Evolutionary conservation across 2,113 vertebrate species (phyloP).

Genomic region (Gavialis gangeticus): DNA sequence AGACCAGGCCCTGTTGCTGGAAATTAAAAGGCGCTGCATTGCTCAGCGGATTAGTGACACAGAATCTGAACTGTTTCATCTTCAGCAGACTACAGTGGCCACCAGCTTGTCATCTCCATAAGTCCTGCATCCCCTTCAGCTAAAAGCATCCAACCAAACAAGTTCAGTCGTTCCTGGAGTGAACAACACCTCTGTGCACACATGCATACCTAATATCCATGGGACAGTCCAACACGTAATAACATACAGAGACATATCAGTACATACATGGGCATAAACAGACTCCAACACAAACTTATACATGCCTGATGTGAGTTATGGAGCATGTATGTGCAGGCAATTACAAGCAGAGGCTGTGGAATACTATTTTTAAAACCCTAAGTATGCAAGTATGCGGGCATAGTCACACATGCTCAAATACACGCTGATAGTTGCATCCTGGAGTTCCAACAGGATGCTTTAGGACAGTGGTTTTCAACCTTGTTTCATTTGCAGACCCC

Average conservation of each 20-base stretch:
- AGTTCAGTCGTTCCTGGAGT: not conserved
- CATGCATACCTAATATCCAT: not conserved
- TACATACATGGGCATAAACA: not conserved
- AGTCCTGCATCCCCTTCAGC: not conserved
- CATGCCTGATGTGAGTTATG: not conserved
- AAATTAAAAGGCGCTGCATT: slow-evolving; percentile 52
- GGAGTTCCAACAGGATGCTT: not conserved
- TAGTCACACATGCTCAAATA: not conserved
- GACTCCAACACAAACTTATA: not conserved
- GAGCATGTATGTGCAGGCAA: not conserved
- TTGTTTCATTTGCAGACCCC: too few species aligned
- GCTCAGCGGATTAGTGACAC: slow-evolving; percentile 54
- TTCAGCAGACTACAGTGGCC: not conserved
- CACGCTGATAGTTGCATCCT: not conserved
- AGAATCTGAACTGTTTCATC: slow-evolving; percentile 40
- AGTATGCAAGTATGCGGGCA: rapidly evolving
- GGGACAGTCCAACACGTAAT: not conserved
- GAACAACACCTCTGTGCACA: not conserved
- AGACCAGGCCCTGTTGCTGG: slow-evolving; percentile 53
- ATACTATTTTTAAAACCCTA: not conserved
- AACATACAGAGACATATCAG: not conserved
- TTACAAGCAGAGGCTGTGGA: not conserved
- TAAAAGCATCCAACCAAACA: not conserved
- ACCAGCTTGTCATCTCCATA: not conserved
- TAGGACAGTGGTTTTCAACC: too few species aligned